Evolutionary conservation across 2,888 invertebrate genomes (phyloP).

Genomic region (Lasioglossum calceatum): DNA sequence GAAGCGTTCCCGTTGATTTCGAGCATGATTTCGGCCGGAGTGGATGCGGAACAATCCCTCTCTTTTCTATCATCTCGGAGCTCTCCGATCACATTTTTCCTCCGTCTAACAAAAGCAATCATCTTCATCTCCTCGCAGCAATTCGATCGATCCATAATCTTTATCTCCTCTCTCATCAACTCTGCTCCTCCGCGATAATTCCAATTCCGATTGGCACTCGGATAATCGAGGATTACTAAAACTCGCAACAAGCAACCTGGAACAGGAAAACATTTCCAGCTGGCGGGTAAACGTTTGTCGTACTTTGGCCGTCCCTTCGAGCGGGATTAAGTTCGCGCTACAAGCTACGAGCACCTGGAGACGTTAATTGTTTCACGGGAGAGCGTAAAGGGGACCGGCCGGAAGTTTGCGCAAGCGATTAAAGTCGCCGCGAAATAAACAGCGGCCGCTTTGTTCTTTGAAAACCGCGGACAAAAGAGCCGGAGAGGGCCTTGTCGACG

Average conservation of each 20-base stretch:
- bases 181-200: neutral
- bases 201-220: neutral
- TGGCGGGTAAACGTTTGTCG: neutral
- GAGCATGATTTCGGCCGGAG: neutral
- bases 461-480: conserved; percentile 16
- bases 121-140: neutral
- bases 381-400: neutral
- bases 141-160: neutral
- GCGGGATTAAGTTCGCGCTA: conserved; percentile 16
- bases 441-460: neutral
- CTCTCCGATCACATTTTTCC: neutral
- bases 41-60: no score
- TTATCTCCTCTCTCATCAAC: neutral
- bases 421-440: conserved; percentile 31
- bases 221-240: neutral
- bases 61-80: neutral
- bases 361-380: conserved; percentile 21
- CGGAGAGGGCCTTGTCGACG: conserved; percentile 4
- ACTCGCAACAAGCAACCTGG: neutral
- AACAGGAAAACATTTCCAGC: neutral
- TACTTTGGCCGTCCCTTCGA: neutral
- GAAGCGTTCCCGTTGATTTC: neutral
- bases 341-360: neutral
- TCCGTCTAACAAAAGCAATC: neutral
- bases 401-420: conserved; percentile 5